phyloP scores from a whole-genome alignment of 2,113 vertebrate species.

The Colistium nudipinnis region DNA sequence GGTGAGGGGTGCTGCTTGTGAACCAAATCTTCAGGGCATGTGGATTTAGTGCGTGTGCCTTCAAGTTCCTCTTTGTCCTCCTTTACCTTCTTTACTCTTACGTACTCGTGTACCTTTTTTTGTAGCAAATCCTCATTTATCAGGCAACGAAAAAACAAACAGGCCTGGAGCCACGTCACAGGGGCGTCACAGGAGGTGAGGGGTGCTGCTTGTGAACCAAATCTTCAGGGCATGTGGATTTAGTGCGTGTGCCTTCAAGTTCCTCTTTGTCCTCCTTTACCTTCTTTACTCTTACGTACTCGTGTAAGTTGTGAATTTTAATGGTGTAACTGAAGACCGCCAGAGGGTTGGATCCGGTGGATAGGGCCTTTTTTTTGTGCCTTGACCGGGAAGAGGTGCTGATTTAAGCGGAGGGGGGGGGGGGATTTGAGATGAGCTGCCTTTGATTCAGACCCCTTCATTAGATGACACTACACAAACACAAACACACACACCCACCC shows the following conservation, averaged over 20 bases:
- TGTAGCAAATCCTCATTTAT: too few relatives aligned
- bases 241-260: conserved; percentile 38
- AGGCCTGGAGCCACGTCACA: conserved; percentile 9
- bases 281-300: conserved; percentile 63
- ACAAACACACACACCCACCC: too few relatives aligned
- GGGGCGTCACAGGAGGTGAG: not conserved
- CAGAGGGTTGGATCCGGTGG: conserved; percentile 62
- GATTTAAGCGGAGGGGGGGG: too few relatives aligned
- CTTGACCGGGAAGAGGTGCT: conserved; percentile 68
- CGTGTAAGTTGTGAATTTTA: conserved; percentile 76
- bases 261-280: conserved; percentile 30
- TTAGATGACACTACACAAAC: conserved; percentile 35
- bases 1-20: conserved; percentile 18
- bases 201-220: conserved; percentile 14
- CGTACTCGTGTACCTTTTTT: too few relatives aligned
- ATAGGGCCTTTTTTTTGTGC: conserved; percentile 44
- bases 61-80: conserved; percentile 34
- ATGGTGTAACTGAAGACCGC: conserved; percentile 66
- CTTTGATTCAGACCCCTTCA: conserved; percentile 50
- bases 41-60: conserved; percentile 40
- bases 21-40: conserved; percentile 1
- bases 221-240: conserved; percentile 23
- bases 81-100: conserved; percentile 51
- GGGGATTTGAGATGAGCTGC: conserved; percentile 61
- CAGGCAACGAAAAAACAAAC: conserved; percentile 33